Conservation (phyloP, 2,113 vertebrate species). For the Speoplatyrhinus poulsoni region DNA sequence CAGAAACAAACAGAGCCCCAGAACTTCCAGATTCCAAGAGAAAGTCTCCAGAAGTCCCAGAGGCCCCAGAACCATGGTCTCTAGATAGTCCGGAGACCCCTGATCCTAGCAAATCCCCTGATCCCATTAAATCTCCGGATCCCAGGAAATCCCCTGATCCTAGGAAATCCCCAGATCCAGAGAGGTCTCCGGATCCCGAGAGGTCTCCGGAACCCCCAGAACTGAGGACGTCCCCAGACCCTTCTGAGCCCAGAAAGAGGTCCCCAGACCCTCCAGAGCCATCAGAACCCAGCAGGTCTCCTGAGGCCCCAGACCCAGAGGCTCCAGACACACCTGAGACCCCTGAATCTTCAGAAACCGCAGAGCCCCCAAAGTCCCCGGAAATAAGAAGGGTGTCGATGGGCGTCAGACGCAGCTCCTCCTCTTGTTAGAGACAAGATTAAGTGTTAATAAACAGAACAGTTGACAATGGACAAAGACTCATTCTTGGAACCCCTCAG, state of each 20-base stretch:
- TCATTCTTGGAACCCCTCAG: slow-evolving; percentile 30
- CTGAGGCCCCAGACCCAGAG: slow-evolving; percentile 59
- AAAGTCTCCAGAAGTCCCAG: slow-evolving; percentile 32
- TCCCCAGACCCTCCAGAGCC: slow-evolving; percentile 59
- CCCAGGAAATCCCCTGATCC: slow-evolving; percentile 16
- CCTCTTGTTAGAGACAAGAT: slow-evolving; percentile 84
- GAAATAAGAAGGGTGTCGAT: slow-evolving; percentile 74
- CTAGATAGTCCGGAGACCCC: slow-evolving; percentile 37
- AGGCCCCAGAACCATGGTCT: slow-evolving; percentile 57
- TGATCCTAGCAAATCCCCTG: slow-evolving; percentile 14
- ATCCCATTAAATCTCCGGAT: slow-evolving; percentile 31
- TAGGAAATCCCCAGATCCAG: slow-evolving; percentile 40
- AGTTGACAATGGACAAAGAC: slow-evolving; percentile 51
- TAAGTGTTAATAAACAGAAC: slow-evolving; percentile 72
- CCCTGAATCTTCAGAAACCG: slow-evolving; percentile 52
- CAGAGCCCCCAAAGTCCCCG: slow-evolving; percentile 68
- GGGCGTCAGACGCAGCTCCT: slow-evolving; percentile 77
- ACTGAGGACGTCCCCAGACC: slow-evolving; percentile 52
- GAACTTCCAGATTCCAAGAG: slow-evolving; percentile 46
- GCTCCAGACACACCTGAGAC: slow-evolving; percentile 48
- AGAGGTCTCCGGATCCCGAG: slow-evolving; percentile 24
- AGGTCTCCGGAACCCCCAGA: slow-evolving; percentile 47
- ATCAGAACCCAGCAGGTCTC: slow-evolving; percentile 36
- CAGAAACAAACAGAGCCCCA: slow-evolving; percentile 55
- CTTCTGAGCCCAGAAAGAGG: slow-evolving; percentile 49